Base-by-base conservation (phyloP, 2,888 invertebrate genomes). In the Stramonita haemastoma region DNA sequence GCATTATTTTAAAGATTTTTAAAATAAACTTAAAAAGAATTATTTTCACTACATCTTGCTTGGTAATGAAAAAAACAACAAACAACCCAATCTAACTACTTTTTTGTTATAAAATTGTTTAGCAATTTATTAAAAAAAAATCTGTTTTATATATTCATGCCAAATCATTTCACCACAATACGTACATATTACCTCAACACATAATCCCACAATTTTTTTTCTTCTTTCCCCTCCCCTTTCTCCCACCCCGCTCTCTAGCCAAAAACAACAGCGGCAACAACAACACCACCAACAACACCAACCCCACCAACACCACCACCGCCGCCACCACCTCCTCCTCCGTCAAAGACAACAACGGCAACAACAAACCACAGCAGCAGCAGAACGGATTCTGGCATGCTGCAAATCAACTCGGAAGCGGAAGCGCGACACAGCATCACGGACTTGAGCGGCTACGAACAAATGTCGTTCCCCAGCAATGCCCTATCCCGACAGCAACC, bases 401-500 rank as follows among this genome's bases (percentile, higher is more conserved):
- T 89, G 46, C 84, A 84, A 56, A 86, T 81, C 81, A 86, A 90
- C 26, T 56, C 90, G 34, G 81, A 84, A 17, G 60, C 89, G 19
- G 84, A 90, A 6, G 93, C 92, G 77, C 90, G 94, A 13, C 94
- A 94, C 89, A 94, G 94, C 90, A 92, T 94, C 60, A 92, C 94
- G 13, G 94, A 94, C 85, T 90, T 94, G 22, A 92, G 93, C 19
- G 92, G 92, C 32, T 94, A 93, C 87, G 93, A 93, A 87, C 92
- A 93, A 87, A 93, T 93, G 94, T 91, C 90, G 0, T 93, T 93
- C 66, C 92, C 93, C 0, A 92, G 90, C 57, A 90, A 90, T 77
- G 91, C 90, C n/a, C 86, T 92, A n/a, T 91, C 90, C 1, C 87
- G 70, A n/a, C 87, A 86, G 57, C 77, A 84, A 85, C 84, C 90